Percentiles rank a stretch among this genome's conserved stretches.
Evolutionary conservation across 2,113 vertebrate genomes (phyloP).

Genomic region (Taurulus bubalis): DNA sequence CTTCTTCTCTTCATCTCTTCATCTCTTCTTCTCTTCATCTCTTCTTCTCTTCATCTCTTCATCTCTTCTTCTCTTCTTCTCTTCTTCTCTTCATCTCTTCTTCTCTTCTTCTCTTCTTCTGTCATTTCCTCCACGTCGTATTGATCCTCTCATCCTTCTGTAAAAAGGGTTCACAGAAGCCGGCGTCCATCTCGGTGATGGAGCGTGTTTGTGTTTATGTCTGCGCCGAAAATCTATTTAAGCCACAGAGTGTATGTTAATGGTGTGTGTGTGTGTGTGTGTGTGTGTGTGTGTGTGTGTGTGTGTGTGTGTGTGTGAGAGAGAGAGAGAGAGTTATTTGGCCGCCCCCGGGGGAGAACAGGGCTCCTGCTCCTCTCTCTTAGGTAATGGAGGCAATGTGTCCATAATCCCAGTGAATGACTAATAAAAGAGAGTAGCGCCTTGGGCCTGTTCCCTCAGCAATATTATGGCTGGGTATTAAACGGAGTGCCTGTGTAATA

Average conservation of each 20-base stretch:
- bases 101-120: background rate
- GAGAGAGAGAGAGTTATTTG: constrained; percentile 62
- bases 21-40: background rate
- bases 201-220: constrained; percentile 51
- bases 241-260: constrained; percentile 69
- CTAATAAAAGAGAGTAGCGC: constrained; percentile 84
- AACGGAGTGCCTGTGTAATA: constrained; percentile 81
- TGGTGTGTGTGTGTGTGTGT: constrained; percentile 47
- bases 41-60: too few species aligned
- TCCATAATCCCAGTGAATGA: constrained; percentile 83
- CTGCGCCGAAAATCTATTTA: constrained; percentile 63
- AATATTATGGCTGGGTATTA: constrained; percentile 79
- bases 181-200: constrained; percentile 72
- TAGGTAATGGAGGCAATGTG: constrained; percentile 88
- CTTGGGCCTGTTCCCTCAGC: constrained; percentile 77
- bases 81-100: too few species aligned
- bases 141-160: constrained; percentile 76
- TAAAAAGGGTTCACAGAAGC: constrained; percentile 68
- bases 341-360: constrained; percentile 62
- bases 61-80: too few species aligned
- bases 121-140: constrained; percentile 72
- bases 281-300: constrained; percentile 64
- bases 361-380: constrained; percentile 78
- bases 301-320: constrained; percentile 61
- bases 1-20: background rate